Percentiles rank a stretch among this genome's conserved stretches.
These are phyloP conservation scores for Amphiura filiformis DNA, from an alignment of 35 echinoderm and acorn worm species.

Conservation along the genomic window DNA sequence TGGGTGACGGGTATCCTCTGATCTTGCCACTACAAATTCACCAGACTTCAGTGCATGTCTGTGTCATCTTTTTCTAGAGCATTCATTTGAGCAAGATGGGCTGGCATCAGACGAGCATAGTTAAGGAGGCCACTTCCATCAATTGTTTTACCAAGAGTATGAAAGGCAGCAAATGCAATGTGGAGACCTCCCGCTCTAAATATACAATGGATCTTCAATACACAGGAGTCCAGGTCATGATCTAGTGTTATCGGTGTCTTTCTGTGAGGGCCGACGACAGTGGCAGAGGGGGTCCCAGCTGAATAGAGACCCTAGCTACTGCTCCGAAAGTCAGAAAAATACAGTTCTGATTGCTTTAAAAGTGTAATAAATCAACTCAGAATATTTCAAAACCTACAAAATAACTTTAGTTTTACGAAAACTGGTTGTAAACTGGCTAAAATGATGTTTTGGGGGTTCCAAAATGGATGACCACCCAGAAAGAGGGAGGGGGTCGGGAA, in stretches of 20 bases:
- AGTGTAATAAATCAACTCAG: too few species aligned
- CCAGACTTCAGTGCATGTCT: constrained; percentile 12
- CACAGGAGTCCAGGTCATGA: constrained; percentile 30
- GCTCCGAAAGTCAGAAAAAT: too few species aligned
- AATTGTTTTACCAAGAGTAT: constrained; percentile 49
- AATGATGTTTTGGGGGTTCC: too few species aligned
- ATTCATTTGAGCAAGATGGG: constrained; percentile 45
- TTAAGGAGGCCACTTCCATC: constrained; percentile 45
- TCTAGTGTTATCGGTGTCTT: constrained; percentile 46
- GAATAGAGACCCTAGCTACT: too few species aligned
- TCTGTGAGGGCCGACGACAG: constrained; percentile 27
- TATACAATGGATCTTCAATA: constrained; percentile 42
- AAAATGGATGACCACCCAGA: too few species aligned
- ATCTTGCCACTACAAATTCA: constrained; percentile 12
- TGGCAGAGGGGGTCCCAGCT: too few species aligned
- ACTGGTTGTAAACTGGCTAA: too few species aligned
- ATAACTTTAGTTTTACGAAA: too few species aligned
- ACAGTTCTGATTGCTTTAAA: too few species aligned
- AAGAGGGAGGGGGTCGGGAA: too few species aligned
- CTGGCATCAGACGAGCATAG: constrained; percentile 46
- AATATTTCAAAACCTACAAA: too few species aligned
- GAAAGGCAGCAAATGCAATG: constrained; percentile 51
- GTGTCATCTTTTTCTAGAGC: constrained; percentile 11
- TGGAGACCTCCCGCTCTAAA: constrained; percentile 55
- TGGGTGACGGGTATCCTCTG: constrained; percentile 20